Percentiles rank a stretch among this genome's conserved stretches.
Evolutionary conservation across 2,888 invertebrate species (phyloP).

Genomic region (Cataglyphis rosenhaueri): DNA sequence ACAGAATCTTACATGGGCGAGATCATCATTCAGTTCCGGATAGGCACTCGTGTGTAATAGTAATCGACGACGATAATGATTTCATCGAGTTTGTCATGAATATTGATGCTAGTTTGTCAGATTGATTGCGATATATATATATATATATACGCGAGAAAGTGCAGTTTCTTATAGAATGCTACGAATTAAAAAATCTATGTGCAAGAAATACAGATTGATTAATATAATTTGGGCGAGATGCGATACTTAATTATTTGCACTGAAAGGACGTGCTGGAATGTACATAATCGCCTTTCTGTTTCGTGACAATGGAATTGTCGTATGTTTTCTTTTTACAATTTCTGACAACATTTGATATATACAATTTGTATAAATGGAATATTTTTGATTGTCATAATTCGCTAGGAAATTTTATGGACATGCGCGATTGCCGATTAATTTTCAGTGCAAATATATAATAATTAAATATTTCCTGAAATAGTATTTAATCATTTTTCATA

Average conservation of each 20-base stretch:
- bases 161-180: constrained; percentile 14
- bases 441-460: not conserved
- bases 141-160: constrained; percentile 22
- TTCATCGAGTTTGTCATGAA: constrained; percentile 33
- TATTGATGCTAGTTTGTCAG: constrained; percentile 25
- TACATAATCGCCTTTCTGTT: not conserved
- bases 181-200: constrained; percentile 35
- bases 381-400: not conserved
- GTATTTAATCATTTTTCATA: constrained; percentile 52
- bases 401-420: not conserved
- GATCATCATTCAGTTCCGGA: constrained; percentile 38
- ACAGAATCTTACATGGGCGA: constrained; percentile 31
- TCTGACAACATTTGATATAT: not conserved
- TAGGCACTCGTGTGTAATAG: constrained; percentile 50
- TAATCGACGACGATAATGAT: constrained; percentile 29
- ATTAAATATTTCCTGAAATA: not conserved
- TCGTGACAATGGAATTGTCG: not conserved
- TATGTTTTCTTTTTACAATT: not conserved
- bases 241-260: not conserved
- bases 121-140: constrained; percentile 17
- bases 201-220: constrained; percentile 7
- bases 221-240: not conserved
- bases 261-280: constrained; percentile 5
- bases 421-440: not conserved
- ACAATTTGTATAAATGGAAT: not conserved